These are phyloP conservation scores for Petrosia ficiformis DNA, from an alignment of 37 sponge, comb jelly and placozoan genomes.

Conservation along the genomic window DNA sequence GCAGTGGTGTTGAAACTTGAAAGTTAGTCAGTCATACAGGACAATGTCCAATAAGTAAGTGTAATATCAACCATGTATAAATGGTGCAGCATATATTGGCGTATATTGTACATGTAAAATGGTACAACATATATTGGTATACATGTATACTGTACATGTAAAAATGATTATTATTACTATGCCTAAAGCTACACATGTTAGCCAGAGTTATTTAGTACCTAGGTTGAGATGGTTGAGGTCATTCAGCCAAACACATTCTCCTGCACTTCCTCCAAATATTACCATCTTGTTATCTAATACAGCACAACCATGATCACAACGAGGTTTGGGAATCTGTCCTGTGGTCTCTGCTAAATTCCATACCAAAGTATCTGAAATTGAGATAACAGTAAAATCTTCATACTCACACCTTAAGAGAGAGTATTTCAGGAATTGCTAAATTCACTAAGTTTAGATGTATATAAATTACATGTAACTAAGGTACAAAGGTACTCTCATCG, in stretches of 20 bases:
- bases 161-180: not conserved
- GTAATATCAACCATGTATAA: too few relatives aligned
- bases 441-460: too few relatives aligned
- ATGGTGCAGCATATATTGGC: too few relatives aligned
- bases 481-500: too few relatives aligned
- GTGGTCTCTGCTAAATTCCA: conserved; percentile 19
- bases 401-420: too few relatives aligned
- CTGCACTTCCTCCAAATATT: conserved; percentile 52
- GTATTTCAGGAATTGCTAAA: too few relatives aligned
- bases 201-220: conserved; percentile 10
- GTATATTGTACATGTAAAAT: not conserved
- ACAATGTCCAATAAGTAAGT: too few relatives aligned
- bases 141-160: not conserved
- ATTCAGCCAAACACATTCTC: conserved; percentile 56
- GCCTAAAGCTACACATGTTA: too few relatives aligned
- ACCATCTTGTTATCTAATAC: conserved; percentile 36
- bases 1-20: too few relatives aligned
- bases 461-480: too few relatives aligned
- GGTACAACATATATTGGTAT: not conserved
- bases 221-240: conserved; percentile 42
- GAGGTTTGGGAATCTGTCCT: not conserved
- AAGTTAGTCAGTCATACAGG: too few relatives aligned
- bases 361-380: conserved; percentile 4
- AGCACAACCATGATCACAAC: conserved; percentile 68
- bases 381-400: not conserved